phyloP scores from a whole-genome alignment of 37 sponge, comb jelly and placozoan species.

The Tethya wilhelma region DNA sequence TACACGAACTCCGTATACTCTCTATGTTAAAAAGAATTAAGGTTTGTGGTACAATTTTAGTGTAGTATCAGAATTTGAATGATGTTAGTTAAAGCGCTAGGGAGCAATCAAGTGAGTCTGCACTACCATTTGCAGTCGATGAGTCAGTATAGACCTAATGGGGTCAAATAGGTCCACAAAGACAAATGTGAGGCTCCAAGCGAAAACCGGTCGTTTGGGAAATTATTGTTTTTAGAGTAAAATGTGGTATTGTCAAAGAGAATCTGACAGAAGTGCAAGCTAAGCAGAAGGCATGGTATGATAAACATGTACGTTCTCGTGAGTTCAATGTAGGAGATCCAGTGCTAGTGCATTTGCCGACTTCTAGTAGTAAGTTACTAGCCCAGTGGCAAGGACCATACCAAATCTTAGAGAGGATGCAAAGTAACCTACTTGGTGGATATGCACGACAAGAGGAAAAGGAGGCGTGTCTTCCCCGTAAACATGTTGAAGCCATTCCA shows the following conservation, averaged over 20 bases:
- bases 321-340: slow-evolving; percentile 23
- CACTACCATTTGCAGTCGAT: too few species aligned
- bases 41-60: too few species aligned
- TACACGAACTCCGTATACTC: too few species aligned
- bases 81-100: too few species aligned
- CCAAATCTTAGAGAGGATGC: slow-evolving; percentile 5
- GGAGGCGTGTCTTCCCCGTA: slow-evolving; percentile 32
- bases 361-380: slow-evolving; percentile 26
- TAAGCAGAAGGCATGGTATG: slow-evolving; percentile 40
- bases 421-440: slow-evolving; percentile 42
- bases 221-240: too few species aligned
- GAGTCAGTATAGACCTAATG: too few species aligned
- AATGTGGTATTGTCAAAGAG: slow-evolving; percentile 18
- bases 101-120: too few species aligned
- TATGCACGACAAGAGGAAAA: slow-evolving; percentile 31
- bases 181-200: too few species aligned
- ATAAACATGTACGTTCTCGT: background rate
- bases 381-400: slow-evolving; percentile 52
- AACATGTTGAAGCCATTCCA: slow-evolving; percentile 42
- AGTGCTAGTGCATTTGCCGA: slow-evolving; percentile 39
- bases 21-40: too few species aligned
- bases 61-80: too few species aligned
- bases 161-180: too few species aligned
- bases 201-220: too few species aligned
- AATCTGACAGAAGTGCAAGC: slow-evolving; percentile 33